Percentiles rank a stretch among this genome's conserved stretches.
Evolutionary conservation across 2,113 vertebrate genomes (phyloP).

Genomic region (Psettodes erumei): DNA sequence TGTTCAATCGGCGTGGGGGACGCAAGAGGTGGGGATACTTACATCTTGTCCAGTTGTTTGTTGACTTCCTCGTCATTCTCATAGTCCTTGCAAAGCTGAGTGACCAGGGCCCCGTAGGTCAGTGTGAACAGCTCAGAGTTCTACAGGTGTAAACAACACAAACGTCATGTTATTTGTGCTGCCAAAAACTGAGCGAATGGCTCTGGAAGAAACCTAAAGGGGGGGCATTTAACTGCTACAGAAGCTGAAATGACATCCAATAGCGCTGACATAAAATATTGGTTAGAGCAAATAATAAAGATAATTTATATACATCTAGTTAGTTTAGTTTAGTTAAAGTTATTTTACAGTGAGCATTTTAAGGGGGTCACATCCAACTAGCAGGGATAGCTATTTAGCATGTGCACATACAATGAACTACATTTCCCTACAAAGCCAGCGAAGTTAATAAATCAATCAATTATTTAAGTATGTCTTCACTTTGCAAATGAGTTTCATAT

Average conservation of each 20-base stretch:
- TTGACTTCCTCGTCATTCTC: constrained; percentile 99
- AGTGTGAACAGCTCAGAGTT: constrained; percentile 98
- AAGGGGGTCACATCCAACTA: not conserved
- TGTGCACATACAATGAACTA: not conserved
- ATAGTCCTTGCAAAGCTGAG: constrained; percentile 98
- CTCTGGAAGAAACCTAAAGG: not conserved
- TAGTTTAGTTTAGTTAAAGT: too few species aligned
- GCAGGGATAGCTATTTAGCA: constrained; percentile 4
- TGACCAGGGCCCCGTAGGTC: constrained; percentile 96
- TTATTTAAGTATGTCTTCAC: not conserved
- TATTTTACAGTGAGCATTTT: not conserved
- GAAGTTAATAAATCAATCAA: not conserved
- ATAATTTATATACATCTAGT: too few species aligned
- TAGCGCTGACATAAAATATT: not conserved
- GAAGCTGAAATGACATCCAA: not conserved
- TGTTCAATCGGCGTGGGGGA: not conserved
- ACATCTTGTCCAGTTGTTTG: constrained; percentile 99
- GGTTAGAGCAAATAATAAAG: too few species aligned
- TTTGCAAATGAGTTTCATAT: not conserved
- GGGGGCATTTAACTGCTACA: too few species aligned
- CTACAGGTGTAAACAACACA: constrained; percentile 70
- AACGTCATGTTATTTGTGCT: not conserved
- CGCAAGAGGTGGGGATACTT: constrained; percentile 58
- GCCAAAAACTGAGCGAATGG: not conserved
- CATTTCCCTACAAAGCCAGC: not conserved